A percentile compares a stretch with the other conserved stretches of the same genome.
These are phyloP conservation scores for Drosophila cognata DNA, from an alignment of 2,888 invertebrate species.

Conservation along the genomic window DNA sequence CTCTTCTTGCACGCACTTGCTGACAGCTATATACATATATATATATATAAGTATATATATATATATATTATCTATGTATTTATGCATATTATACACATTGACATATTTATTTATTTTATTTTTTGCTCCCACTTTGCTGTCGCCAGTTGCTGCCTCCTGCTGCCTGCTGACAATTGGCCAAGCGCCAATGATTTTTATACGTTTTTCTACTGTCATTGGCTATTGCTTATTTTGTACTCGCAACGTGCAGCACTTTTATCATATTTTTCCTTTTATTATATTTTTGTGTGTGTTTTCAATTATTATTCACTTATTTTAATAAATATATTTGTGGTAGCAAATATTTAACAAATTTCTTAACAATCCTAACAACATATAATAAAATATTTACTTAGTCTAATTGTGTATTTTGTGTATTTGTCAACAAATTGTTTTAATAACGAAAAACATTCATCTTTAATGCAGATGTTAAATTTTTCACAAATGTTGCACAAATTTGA, in stretches of 20 bases:
- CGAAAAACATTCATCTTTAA: too few relatives aligned
- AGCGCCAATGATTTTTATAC: conserved; percentile 75
- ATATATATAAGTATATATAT: conserved; percentile 20
- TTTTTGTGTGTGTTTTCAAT: conserved; percentile 4
- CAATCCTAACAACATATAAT: background rate
- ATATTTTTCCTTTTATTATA: conserved; percentile 16
- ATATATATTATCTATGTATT: conserved; percentile 9
- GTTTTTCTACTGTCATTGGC: conserved; percentile 47
- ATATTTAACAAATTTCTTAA: background rate
- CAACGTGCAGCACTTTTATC: conserved; percentile 27
- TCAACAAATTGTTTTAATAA: too few relatives aligned
- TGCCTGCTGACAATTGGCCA: conserved; percentile 70
- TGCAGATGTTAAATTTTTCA: too few relatives aligned
- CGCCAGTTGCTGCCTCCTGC: conserved; percentile 31
- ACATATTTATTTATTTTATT: conserved; percentile 25
- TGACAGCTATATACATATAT: background rate
- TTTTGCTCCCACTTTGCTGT: conserved; percentile 44
- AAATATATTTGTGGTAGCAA: conserved; percentile 1
- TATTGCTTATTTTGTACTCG: conserved; percentile 13
- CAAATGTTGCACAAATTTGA: background rate
- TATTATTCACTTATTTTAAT: conserved; percentile 10
- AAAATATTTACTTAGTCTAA: too few relatives aligned
- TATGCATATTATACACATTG: conserved; percentile 42
- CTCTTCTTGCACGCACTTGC: conserved; percentile 41
- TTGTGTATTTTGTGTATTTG: too few relatives aligned